phyloP scores from a whole-genome alignment of 2,113 vertebrate genomes.

The Halichoeres trimaculatus region DNA sequence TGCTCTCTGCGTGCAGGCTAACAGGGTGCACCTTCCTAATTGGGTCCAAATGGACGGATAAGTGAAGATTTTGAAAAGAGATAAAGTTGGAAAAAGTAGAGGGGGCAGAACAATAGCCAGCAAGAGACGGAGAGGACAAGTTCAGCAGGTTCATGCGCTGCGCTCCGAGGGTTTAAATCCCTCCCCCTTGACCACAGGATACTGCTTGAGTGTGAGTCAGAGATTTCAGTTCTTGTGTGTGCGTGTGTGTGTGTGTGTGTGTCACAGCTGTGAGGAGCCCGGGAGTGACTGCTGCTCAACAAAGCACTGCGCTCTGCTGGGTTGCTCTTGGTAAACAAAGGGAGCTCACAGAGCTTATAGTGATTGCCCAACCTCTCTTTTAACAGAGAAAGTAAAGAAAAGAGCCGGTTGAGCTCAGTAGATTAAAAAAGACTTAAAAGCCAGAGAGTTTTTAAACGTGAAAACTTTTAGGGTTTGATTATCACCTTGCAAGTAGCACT shows the following conservation, averaged over 20 bases:
- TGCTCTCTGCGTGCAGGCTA: conserved; percentile 55
- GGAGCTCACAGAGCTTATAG: conserved; percentile 64
- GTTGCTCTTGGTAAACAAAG: conserved; percentile 82
- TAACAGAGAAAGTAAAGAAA: conserved; percentile 60
- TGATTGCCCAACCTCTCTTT: conserved; percentile 75
- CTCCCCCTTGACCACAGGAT: conserved; percentile 84
- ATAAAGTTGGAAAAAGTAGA: conserved; percentile 63
- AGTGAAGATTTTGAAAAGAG: conserved; percentile 59
- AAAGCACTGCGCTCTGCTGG: conserved; percentile 79
- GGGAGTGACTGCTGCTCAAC: conserved; percentile 80
- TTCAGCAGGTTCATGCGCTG: conserved; percentile 82
- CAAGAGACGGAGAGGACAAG: conserved; percentile 74
- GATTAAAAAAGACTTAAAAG: conserved; percentile 48
- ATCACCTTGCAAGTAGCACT: conserved; percentile 42
- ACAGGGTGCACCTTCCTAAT: conserved; percentile 75
- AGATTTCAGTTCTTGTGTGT: conserved; percentile 71
- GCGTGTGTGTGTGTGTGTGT: conserved; percentile 25
- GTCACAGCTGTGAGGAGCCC: conserved; percentile 80
- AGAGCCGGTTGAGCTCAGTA: conserved; percentile 31
- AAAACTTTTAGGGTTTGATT: conserved; percentile 22
- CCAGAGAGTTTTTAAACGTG: conserved; percentile 27
- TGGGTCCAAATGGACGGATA: conserved; percentile 67
- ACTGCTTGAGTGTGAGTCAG: conserved; percentile 81
- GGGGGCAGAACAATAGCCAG: conserved; percentile 67
- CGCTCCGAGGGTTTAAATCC: conserved; percentile 76